These are phyloP conservation scores for Calliopum simillimum DNA, from an alignment of 2,888 invertebrate genomes.

Conservation along the genomic window DNA sequence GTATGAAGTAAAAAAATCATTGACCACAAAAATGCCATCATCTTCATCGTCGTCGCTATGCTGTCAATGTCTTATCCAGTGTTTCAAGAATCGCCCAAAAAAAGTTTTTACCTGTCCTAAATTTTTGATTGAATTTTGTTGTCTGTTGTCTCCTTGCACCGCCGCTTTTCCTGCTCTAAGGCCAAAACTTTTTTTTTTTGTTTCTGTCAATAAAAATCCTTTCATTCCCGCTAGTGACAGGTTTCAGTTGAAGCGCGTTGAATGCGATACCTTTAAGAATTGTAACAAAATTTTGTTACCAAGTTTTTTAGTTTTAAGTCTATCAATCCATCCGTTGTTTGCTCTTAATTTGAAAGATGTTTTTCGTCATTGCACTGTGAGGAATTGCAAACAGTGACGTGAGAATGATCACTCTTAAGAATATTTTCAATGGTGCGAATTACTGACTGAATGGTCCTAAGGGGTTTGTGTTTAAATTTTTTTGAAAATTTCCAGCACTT, in stretches of 20 bases:
- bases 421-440: conserved; percentile 20
- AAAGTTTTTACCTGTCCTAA: conserved; percentile 15
- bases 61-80: conserved; percentile 56
- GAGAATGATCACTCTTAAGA: conserved; percentile 35
- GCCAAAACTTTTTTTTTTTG: conserved; percentile 2
- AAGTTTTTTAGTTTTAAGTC: conserved; percentile 18
- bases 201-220: conserved; percentile 34
- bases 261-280: conserved; percentile 60
- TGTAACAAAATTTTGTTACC: conserved; percentile 46
- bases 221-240: conserved; percentile 29
- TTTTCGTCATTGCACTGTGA: background rate
- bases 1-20: conserved; percentile 15
- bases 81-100: conserved; percentile 41
- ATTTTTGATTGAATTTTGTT: conserved; percentile 29
- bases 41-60: conserved; percentile 57
- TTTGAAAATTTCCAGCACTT: background rate
- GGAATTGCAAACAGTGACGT: conserved; percentile 24
- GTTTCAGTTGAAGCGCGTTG: conserved; percentile 51
- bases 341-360: conserved; percentile 11
- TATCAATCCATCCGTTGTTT: background rate
- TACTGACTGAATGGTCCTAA: background rate
- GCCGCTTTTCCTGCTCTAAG: background rate
- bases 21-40: conserved; percentile 65
- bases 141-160: background rate
- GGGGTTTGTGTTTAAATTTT: background rate